Conservation (phyloP, 2,797 vertebrate genomes). For the Channa striata region DNA sequence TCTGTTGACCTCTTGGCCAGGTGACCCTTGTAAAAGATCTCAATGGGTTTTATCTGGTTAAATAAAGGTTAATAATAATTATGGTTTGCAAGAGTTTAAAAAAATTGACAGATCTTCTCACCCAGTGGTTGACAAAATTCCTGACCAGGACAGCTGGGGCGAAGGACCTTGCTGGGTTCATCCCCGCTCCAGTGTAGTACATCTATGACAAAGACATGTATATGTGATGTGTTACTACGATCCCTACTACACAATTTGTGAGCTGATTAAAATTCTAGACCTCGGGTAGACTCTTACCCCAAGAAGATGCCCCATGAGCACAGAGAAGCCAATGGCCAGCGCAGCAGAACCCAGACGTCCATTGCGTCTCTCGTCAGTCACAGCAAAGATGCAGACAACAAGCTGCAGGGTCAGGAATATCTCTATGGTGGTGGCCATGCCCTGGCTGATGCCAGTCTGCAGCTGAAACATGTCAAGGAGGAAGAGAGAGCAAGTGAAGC, state of each 20-base stretch:
- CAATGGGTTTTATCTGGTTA: too few species aligned
- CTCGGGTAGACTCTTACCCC: conserved; percentile 82
- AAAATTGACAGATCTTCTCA: conserved; percentile 73
- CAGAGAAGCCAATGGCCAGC: conserved; percentile 93
- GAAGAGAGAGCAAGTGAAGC: background rate
- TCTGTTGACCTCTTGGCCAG: too few species aligned
- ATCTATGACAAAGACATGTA: conserved; percentile 81
- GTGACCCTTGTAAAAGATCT: too few species aligned
- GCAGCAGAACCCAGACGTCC: conserved; percentile 91
- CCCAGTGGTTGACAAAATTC: conserved; percentile 97
- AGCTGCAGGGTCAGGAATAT: conserved; percentile 95
- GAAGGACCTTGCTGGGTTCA: conserved; percentile 97
- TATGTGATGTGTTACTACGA: rapidly evolving
- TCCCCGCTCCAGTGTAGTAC: conserved; percentile 94
- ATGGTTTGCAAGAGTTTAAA: background rate
- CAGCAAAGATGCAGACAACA: conserved; percentile 93
- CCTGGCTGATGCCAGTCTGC: conserved; percentile 92
- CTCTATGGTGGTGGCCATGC: conserved; percentile 95
- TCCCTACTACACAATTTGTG: background rate
- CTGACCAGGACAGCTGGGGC: conserved; percentile 93
- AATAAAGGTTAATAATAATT: too few species aligned
- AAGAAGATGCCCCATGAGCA: conserved; percentile 94
- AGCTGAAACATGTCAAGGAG: conserved; percentile 76
- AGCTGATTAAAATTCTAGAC: background rate
- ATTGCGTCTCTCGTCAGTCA: conserved; percentile 93